phyloP scores from a whole-genome alignment of 2,113 vertebrate genomes.

The Caretta caretta region DNA sequence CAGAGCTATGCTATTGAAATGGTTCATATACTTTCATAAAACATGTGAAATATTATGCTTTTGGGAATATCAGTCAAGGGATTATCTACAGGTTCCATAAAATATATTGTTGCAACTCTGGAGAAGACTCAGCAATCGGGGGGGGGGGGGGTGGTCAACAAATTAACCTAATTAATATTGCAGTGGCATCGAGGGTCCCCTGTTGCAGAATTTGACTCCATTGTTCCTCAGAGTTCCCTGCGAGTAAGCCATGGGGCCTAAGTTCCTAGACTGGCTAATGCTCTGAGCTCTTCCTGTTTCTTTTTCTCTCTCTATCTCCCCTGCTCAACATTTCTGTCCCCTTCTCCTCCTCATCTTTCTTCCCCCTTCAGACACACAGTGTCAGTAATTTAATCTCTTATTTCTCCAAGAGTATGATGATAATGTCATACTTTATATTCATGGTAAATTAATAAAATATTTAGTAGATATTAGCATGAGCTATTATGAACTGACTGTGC shows the following conservation, averaged over 20 bases:
- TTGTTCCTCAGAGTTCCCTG: background rate
- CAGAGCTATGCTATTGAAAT: background rate
- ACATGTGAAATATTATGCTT: background rate
- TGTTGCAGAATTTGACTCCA: fast-evolving
- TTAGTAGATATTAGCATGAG: constrained; percentile 64
- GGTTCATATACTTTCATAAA: background rate
- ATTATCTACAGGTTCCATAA: background rate
- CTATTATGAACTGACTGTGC: constrained; percentile 57
- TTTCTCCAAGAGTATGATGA: constrained; percentile 46
- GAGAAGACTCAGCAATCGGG: background rate
- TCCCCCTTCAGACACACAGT: background rate
- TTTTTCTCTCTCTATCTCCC: background rate
- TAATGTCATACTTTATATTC: constrained; percentile 70
- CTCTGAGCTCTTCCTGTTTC: background rate
- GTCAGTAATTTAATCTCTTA: constrained; percentile 38
- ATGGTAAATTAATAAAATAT: constrained; percentile 79
- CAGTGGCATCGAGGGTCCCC: background rate
- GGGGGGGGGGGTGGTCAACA: background rate
- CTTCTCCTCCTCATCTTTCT: background rate
- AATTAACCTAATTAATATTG: background rate
- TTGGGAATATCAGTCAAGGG: background rate
- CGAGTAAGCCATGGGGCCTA: background rate
- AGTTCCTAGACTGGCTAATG: background rate
- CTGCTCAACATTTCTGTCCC: background rate
- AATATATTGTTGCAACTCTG: background rate